Conservation (phyloP, 2,113 vertebrate genomes). For the Tonatia bakeri region DNA sequence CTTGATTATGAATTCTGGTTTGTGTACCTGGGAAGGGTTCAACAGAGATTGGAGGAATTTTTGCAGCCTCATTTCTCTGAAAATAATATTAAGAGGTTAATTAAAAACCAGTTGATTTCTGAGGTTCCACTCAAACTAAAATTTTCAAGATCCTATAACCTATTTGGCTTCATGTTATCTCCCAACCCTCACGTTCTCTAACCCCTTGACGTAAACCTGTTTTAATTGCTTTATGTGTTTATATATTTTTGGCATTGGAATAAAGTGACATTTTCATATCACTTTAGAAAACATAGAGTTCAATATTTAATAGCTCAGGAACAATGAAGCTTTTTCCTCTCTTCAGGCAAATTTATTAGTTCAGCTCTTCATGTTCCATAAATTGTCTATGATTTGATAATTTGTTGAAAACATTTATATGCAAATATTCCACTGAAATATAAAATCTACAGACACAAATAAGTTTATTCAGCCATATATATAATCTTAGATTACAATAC, state of each 20-base stretch:
- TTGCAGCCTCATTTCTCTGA: neutral
- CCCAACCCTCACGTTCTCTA: neutral
- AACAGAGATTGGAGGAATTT: neutral
- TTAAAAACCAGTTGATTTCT: neutral
- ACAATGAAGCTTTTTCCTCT: neutral
- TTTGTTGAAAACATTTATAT: slow-evolving; percentile 36
- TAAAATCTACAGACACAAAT: neutral
- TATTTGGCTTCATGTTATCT: neutral
- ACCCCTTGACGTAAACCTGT: neutral
- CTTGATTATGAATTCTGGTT: neutral
- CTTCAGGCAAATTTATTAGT: neutral
- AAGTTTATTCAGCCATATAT: neutral
- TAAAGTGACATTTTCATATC: neutral
- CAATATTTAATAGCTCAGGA: neutral
- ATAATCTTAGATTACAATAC: slow-evolving; percentile 6
- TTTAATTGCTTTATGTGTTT: neutral
- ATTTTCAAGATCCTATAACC: neutral
- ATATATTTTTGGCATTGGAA: neutral
- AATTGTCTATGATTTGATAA: slow-evolving; percentile 13
- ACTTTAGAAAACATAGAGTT: neutral
- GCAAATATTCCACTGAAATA: neutral
- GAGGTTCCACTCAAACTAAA: neutral
- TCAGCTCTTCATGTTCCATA: neutral
- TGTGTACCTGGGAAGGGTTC: neutral
- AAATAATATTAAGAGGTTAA: neutral